A percentile compares a stretch with the other conserved stretches of the same genome.
Conservation (phyloP, 2,888 invertebrate species). For the Caenorhabditis angaria region DNA sequence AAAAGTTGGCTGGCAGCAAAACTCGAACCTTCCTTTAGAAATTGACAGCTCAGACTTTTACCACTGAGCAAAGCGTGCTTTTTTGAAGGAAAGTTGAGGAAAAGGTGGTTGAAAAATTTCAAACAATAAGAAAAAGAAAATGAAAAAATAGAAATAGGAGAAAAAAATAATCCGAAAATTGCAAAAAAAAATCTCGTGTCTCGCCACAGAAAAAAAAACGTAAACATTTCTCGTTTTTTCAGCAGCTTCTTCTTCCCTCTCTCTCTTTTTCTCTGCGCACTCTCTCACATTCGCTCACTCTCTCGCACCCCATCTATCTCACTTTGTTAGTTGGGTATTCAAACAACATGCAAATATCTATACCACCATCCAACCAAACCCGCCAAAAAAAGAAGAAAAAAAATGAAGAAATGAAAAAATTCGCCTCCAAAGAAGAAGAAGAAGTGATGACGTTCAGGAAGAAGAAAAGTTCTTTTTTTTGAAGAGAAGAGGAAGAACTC, state of each 20-base stretch:
- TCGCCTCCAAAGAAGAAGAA: no score
- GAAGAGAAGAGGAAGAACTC: background rate
- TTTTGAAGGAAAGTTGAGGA: no score
- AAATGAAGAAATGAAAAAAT: no score
- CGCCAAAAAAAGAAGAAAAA: no score
- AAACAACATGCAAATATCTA: conserved; percentile 39
- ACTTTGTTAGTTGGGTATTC: conserved; percentile 16
- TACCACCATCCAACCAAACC: background rate
- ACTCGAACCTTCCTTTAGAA: no score
- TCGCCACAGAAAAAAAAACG: conserved; percentile 19
- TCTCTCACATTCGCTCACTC: conserved; percentile 8
- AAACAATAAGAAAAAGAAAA: no score
- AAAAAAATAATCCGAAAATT: conserved; percentile 7
- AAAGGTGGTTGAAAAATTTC: no score
- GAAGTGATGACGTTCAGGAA: conserved; percentile 4
- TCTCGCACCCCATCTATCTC: no score
- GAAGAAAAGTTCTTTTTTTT: background rate
- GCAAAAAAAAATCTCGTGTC: background rate
- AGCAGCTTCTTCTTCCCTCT: conserved; percentile 14
- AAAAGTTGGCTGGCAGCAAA: no score
- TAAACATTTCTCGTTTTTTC: conserved; percentile 38
- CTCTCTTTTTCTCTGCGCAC: conserved; percentile 20
- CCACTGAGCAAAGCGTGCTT: no score
- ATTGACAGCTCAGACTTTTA: no score
- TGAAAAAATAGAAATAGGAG: no score